Conservation (phyloP, 2,888 invertebrate genomes). For the Altica lythri region DNA sequence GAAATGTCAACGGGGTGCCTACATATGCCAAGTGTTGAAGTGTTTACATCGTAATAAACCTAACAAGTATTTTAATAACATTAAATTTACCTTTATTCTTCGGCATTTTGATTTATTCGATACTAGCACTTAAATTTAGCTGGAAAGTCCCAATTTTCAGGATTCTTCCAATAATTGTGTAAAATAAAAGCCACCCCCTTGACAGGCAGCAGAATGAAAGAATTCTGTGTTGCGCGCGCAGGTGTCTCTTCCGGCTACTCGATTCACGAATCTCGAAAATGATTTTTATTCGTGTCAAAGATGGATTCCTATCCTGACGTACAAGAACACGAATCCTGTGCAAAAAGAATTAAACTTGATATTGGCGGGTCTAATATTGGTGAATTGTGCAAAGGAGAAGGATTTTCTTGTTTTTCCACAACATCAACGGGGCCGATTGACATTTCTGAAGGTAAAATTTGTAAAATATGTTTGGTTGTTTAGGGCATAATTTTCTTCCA, state of each 20-base stretch:
- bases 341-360: constrained; percentile 56
- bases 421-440: constrained; percentile 50
- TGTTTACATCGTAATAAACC: constrained; percentile 16
- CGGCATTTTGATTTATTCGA: constrained; percentile 57
- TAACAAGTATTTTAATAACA: neutral
- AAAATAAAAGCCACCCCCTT: constrained; percentile 38
- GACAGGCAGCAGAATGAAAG: constrained; percentile 34
- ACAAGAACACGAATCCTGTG: constrained; percentile 56
- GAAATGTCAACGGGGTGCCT: constrained; percentile 32
- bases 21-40: constrained; percentile 30
- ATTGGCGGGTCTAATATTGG: constrained; percentile 49
- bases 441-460: constrained; percentile 57
- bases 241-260: constrained; percentile 45
- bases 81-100: constrained; percentile 65
- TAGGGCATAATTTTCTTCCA: constrained; percentile 53
- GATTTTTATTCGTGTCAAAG: constrained; percentile 57
- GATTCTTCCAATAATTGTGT: constrained; percentile 29
- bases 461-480: constrained; percentile 57
- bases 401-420: constrained; percentile 53
- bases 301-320: constrained; percentile 58
- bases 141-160: constrained; percentile 27
- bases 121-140: constrained; percentile 33
- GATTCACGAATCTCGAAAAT: constrained; percentile 29
- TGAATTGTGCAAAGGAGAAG: constrained; percentile 53
- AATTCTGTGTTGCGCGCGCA: constrained; percentile 37